Evolutionary conservation across 2,797 vertebrate genomes (phyloP).

Genomic region (Rhyacichthys aspro): DNA sequence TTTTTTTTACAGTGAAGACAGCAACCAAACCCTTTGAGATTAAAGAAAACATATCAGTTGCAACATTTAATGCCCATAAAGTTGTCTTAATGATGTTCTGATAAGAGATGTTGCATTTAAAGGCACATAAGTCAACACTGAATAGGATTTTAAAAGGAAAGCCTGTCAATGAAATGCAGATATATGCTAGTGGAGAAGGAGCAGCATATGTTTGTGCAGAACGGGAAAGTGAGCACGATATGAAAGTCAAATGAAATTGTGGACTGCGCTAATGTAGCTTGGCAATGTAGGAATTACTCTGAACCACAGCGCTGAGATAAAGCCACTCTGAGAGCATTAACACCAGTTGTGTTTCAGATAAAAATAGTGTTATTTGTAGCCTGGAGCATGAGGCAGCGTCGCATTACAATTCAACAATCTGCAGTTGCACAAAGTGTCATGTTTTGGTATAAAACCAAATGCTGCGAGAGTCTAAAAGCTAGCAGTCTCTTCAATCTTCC

Average conservation of each 20-base stretch:
- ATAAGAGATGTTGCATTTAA: conserved; percentile 16
- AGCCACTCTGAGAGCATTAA: conserved; percentile 37
- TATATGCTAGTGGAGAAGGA: conserved; percentile 29
- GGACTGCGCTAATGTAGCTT: conserved; percentile 28
- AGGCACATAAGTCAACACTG: conserved; percentile 21
- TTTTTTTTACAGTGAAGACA: too few relatives aligned
- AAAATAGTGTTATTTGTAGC: conserved; percentile 27
- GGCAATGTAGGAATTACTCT: conserved; percentile 48
- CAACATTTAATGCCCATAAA: too few relatives aligned
- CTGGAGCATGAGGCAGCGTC: conserved; percentile 16
- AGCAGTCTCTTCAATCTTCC: not conserved
- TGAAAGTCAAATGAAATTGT: conserved; percentile 48
- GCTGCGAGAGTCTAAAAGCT: conserved; percentile 11
- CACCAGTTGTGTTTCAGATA: conserved; percentile 36
- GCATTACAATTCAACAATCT: conserved; percentile 11
- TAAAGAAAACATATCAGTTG: too few relatives aligned
- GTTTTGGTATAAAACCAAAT: conserved; percentile 14
- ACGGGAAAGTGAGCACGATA: conserved; percentile 11
- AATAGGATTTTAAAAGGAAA: conserved; percentile 9
- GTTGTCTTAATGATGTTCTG: not conserved
- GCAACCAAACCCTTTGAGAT: too few relatives aligned
- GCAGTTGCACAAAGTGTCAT: conserved; percentile 7
- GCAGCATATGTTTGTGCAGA: conserved; percentile 17
- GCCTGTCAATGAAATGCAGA: conserved; percentile 49
- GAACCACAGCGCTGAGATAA: conserved; percentile 25